Conservation (phyloP, 64 coral and sea anemone species). For the Hydrozoanthus tunicans region DNA sequence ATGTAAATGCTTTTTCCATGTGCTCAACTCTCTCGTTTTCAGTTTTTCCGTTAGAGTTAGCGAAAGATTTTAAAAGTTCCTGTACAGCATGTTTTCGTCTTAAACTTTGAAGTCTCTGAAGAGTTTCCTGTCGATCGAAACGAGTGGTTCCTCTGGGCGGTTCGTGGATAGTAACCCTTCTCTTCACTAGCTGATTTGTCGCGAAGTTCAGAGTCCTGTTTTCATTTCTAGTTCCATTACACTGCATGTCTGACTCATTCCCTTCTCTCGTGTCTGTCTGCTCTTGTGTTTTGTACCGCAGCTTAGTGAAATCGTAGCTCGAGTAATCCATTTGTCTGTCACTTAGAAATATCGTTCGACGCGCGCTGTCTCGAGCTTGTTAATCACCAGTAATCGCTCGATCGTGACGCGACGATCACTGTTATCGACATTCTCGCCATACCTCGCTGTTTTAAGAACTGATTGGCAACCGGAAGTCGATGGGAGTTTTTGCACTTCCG, state of each 20-base stretch:
- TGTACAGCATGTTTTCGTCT: constrained; percentile 36
- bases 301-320: constrained; percentile 26
- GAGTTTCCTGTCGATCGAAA: constrained; percentile 32
- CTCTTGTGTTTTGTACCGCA: not conserved
- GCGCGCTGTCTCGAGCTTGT: not conserved
- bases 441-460: constrained; percentile 5
- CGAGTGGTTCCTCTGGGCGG: constrained; percentile 3
- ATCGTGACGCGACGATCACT: constrained; percentile 8
- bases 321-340: not conserved
- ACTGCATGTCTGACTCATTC: not conserved
- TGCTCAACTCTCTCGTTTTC: constrained; percentile 29
- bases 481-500: not conserved
- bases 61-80: constrained; percentile 29
- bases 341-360: not conserved
- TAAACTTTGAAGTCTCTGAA: constrained; percentile 41
- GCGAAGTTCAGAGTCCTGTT: not conserved
- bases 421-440: not conserved
- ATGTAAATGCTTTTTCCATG: constrained; percentile 29
- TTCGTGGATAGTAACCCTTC: constrained; percentile 42
- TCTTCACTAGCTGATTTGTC: constrained; percentile 15
- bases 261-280: not conserved
- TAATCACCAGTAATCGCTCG: constrained; percentile 1
- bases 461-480: constrained; percentile 1
- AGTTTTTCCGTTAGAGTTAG: constrained; percentile 38
- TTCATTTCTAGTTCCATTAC: not conserved